Conservation (phyloP, 2,113 vertebrate species). For the Willisornis vidua region DNA sequence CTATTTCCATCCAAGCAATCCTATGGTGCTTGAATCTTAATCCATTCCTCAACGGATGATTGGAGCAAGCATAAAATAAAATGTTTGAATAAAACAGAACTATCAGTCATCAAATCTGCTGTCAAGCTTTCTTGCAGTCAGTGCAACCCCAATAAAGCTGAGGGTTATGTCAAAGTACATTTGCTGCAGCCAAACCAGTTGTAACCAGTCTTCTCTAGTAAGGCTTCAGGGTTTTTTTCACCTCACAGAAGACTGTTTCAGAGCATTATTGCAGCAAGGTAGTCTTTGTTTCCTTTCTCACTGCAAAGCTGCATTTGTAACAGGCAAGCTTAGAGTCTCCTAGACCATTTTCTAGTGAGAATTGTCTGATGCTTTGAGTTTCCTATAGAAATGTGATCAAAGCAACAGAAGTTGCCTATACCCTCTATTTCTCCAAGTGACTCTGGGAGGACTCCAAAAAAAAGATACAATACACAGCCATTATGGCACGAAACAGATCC, state of each 20-base stretch:
- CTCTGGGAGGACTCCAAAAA: not conserved
- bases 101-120: conserved; percentile 23
- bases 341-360: not conserved
- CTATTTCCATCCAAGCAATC: conserved; percentile 3
- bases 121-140: not conserved
- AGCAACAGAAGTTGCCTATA: not conserved
- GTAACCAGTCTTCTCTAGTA: not conserved
- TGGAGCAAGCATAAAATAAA: conserved; percentile 25
- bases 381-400: not conserved
- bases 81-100: conserved; percentile 32
- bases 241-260: not conserved
- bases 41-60: conserved; percentile 9
- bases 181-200: not conserved
- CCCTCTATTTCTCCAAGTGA: not conserved
- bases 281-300: not conserved
- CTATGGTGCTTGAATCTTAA: conserved; percentile 18
- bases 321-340: not conserved
- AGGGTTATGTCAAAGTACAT: not conserved
- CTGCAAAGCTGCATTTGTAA: not conserved
- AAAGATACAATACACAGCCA: not conserved
- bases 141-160: conserved; percentile 1
- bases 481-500: not conserved
- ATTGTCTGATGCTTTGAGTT: not conserved
- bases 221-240: not conserved
- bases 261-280: not conserved